Conservation (phyloP, 2,888 invertebrate species). For the Oxyteleia sp. region DNA sequence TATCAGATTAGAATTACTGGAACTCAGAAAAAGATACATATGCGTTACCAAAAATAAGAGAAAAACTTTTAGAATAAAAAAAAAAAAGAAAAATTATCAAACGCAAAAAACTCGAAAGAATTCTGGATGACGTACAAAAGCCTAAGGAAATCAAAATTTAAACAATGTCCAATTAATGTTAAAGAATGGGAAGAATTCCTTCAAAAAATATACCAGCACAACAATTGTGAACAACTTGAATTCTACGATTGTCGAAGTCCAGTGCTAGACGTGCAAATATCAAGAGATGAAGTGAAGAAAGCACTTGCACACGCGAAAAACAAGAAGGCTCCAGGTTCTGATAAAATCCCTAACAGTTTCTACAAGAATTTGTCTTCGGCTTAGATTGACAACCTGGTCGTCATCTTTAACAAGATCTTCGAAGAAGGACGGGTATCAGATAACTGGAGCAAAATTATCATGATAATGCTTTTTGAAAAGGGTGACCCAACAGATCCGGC, state of each 20-base stretch:
- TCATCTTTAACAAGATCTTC: neutral
- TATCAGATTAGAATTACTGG: too few relatives aligned
- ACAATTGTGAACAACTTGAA: too few relatives aligned
- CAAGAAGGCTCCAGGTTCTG: too few relatives aligned
- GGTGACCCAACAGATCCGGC: neutral
- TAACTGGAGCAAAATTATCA: neutral
- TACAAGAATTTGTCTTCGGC: too few relatives aligned
- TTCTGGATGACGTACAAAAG: constrained; percentile 23
- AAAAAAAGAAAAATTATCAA: neutral
- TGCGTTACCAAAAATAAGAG: neutral
- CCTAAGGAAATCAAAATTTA: neutral
- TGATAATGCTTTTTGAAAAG: neutral
- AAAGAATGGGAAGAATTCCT: constrained; percentile 14
- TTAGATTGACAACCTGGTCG: too few relatives aligned
- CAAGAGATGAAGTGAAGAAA: too few relatives aligned
- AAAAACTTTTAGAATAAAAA: neutral
- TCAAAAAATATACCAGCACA: neutral
- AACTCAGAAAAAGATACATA: constrained; percentile 9
- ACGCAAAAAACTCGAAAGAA: constrained; percentile 5
- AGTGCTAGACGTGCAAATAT: too few relatives aligned
- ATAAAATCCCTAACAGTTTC: too few relatives aligned
- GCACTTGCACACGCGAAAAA: too few relatives aligned
- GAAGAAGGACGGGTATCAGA: neutral
- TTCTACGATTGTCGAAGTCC: too few relatives aligned
- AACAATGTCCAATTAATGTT: neutral